Percentiles rank a stretch among this genome's conserved stretches.
These are phyloP conservation scores for Morus bassanus DNA, from an alignment of 2,797 vertebrate genomes.

Conservation along the genomic window DNA sequence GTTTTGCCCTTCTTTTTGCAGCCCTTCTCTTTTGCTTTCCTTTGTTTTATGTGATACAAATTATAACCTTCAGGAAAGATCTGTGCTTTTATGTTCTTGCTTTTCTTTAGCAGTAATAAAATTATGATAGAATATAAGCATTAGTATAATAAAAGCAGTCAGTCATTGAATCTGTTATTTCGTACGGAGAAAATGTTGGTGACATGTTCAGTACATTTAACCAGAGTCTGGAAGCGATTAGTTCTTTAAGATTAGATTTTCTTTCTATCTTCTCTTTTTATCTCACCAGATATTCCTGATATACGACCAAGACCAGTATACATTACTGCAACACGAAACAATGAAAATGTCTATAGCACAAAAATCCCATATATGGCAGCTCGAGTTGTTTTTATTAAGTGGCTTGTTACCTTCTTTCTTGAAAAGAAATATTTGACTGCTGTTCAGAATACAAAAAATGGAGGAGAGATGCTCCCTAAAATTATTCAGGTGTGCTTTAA, in stretches of 20 bases:
- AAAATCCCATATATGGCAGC: conserved; percentile 95
- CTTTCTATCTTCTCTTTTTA: conserved; percentile 1
- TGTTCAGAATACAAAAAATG: conserved; percentile 87
- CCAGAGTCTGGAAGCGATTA: not conserved
- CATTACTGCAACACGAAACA: conserved; percentile 86
- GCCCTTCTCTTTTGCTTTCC: not conserved
- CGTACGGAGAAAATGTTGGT: not conserved
- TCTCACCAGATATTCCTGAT: conserved; percentile 87
- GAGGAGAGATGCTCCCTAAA: conserved; percentile 91
- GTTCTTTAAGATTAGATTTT: not conserved
- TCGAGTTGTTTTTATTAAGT: conserved; percentile 96
- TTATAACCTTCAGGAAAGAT: not conserved
- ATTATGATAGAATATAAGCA: not conserved
- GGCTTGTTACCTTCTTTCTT: conserved; percentile 99
- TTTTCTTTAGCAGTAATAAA: not conserved
- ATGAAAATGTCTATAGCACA: conserved; percentile 91
- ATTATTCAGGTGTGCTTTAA: conserved; percentile 86
- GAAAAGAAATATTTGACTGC: conserved; percentile 94
- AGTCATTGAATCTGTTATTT: not conserved
- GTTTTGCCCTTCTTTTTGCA: not conserved
- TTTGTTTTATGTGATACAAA: not conserved
- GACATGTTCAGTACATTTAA: not conserved
- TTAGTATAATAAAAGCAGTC: not conserved
- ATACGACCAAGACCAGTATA: conserved; percentile 92
- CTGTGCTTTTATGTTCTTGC: not conserved